Conservation (phyloP, 2,113 vertebrate species). For the Scartelaos histophorus region DNA sequence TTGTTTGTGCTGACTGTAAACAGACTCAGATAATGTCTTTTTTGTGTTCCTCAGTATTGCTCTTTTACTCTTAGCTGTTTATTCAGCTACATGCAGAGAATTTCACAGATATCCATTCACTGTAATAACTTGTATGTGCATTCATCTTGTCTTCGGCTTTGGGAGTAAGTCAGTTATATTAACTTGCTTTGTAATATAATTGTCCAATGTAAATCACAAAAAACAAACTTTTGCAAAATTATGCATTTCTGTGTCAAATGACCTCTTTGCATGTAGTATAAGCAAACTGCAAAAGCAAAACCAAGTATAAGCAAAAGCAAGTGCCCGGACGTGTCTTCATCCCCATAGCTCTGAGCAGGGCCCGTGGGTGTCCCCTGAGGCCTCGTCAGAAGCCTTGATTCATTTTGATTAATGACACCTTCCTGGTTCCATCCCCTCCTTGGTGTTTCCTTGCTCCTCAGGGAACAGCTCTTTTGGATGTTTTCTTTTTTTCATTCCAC, state of each 20-base stretch:
- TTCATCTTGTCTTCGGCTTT: too few species aligned
- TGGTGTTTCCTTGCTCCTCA: conserved; percentile 45
- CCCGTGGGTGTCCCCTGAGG: conserved; percentile 27
- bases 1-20: conserved; percentile 1
- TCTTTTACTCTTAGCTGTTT: neutral
- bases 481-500: conserved; percentile 59
- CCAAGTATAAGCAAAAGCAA: too few species aligned
- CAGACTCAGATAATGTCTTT: neutral
- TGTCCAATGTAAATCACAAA: neutral
- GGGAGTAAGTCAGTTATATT: neutral
- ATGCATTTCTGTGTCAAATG: neutral
- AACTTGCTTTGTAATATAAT: neutral
- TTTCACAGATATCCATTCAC: neutral
- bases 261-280: neutral
- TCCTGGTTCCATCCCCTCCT: conserved; percentile 53
- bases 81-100: neutral
- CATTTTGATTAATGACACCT: conserved; percentile 68
- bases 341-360: conserved; percentile 15
- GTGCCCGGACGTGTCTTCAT: conserved; percentile 46
- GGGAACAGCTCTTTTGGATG: conserved; percentile 55
- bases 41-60: neutral
- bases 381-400: conserved; percentile 55
- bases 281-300: too few species aligned
- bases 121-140: too few species aligned
- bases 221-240: neutral